A percentile compares a stretch with the other conserved stretches of the same genome.
Conservation (phyloP, 2,888 invertebrate genomes). For the Blomia tropicalis region DNA sequence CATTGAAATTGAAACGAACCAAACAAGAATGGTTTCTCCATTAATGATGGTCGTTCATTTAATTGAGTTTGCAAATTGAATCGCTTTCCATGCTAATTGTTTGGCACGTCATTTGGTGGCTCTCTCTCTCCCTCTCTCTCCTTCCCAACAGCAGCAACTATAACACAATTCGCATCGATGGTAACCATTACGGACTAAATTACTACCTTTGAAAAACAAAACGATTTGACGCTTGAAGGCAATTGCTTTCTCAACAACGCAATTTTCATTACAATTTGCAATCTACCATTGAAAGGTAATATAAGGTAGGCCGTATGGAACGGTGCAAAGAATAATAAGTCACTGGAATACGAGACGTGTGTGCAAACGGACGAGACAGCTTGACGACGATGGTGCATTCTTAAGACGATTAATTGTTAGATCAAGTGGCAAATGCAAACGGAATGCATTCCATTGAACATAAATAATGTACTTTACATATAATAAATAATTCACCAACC, state of each 20-base stretch:
- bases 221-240: conserved; percentile 6
- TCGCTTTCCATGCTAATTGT: conserved; percentile 4
- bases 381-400: conserved; percentile 13
- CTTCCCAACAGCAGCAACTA: background rate
- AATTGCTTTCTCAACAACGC: no score
- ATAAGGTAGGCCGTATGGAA: no score
- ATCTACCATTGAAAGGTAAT: no score
- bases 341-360: no score
- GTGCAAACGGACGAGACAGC: background rate
- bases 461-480: conserved; percentile 12
- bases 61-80: conserved; percentile 11
- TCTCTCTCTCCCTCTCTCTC: no score
- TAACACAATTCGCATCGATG: background rate
- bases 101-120: background rate
- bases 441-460: background rate
- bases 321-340: conserved; percentile 8
- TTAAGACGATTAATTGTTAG: conserved; percentile 3
- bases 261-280: conserved; percentile 5
- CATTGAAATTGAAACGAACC: no score
- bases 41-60: no score
- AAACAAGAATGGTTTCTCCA: no score
- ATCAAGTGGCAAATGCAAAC: no score
- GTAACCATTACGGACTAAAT: background rate
- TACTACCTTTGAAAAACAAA: background rate
- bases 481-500: background rate